Percentiles rank a stretch among this genome's conserved stretches.
Evolutionary conservation across 2,113 vertebrate species (phyloP).

Genomic region (Cyprinus carpio): DNA sequence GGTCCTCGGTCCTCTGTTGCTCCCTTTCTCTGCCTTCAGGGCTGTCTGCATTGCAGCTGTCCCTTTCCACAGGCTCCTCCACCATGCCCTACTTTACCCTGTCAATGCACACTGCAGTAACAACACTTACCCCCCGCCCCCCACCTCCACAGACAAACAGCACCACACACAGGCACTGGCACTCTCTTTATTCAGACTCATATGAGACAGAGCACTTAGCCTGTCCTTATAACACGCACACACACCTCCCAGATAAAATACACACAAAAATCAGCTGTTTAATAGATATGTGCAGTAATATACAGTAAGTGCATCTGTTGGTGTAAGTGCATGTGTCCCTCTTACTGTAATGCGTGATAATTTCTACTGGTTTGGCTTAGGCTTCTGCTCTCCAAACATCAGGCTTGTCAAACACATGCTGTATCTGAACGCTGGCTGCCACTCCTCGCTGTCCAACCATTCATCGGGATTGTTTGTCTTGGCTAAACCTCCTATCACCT

Average conservation of each 20-base stretch:
- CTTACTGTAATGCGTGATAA: slow-evolving; percentile 8
- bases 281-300: not conserved
- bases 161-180: slow-evolving; percentile 49
- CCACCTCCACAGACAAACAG: slow-evolving; percentile 53
- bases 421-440: not conserved
- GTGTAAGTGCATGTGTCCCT: not conserved
- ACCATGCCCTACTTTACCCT: slow-evolving; percentile 82
- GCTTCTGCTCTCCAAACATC: slow-evolving; percentile 14
- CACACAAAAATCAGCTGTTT: not conserved
- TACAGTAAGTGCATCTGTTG: not conserved
- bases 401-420: slow-evolving; percentile 22
- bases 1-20: slow-evolving; percentile 71
- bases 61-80: slow-evolving; percentile 73
- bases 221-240: not conserved
- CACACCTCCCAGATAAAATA: slow-evolving; percentile 14
- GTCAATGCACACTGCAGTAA: slow-evolving; percentile 79
- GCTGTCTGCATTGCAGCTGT: slow-evolving; percentile 93
- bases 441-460: not conserved
- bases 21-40: slow-evolving; percentile 76
- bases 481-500: slow-evolving; percentile 46
- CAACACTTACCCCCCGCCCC: slow-evolving; percentile 61
- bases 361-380: not conserved
- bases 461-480: slow-evolving; percentile 34
- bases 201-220: slow-evolving; percentile 24
- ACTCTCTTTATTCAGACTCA: slow-evolving; percentile 30